Percentiles rank a stretch among this genome's conserved stretches.
phyloP scores from a whole-genome alignment of 2,113 vertebrate species.

The Eurystomus gularis region DNA sequence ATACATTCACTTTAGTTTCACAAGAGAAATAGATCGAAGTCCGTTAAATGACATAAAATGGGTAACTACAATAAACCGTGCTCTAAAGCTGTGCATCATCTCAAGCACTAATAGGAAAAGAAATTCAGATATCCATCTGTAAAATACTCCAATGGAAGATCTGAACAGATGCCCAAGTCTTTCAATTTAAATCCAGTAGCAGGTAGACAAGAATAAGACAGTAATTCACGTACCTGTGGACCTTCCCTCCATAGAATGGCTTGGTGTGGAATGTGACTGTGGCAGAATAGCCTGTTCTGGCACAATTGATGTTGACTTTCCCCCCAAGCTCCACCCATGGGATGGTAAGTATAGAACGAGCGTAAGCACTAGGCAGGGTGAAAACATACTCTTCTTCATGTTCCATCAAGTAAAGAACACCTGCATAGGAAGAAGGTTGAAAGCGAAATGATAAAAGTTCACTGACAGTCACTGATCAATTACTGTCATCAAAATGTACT shows the following conservation, averaged over 20 bases:
- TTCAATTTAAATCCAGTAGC: neutral
- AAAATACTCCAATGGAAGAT: neutral
- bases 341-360: slow-evolving; percentile 94
- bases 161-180: rapidly evolving
- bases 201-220: neutral
- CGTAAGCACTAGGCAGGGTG: slow-evolving; percentile 93
- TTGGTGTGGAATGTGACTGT: slow-evolving; percentile 94
- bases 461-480: neutral
- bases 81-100: neutral
- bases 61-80: neutral
- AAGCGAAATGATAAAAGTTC: neutral
- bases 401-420: slow-evolving; percentile 86
- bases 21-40: neutral
- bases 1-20: neutral
- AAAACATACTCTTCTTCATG: slow-evolving; percentile 93
- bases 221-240: slow-evolving; percentile 83
- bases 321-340: slow-evolving; percentile 97
- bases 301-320: slow-evolving; percentile 90
- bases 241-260: slow-evolving; percentile 94
- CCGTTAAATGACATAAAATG: neutral
- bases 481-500: neutral
- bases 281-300: slow-evolving; percentile 89
- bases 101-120: neutral
- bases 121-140: neutral
- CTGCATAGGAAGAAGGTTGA: neutral